Percentiles rank a stretch among this genome's conserved stretches.
These are phyloP conservation scores for Formica aserva DNA, from an alignment of 2,888 invertebrate species.

Conservation along the genomic window DNA sequence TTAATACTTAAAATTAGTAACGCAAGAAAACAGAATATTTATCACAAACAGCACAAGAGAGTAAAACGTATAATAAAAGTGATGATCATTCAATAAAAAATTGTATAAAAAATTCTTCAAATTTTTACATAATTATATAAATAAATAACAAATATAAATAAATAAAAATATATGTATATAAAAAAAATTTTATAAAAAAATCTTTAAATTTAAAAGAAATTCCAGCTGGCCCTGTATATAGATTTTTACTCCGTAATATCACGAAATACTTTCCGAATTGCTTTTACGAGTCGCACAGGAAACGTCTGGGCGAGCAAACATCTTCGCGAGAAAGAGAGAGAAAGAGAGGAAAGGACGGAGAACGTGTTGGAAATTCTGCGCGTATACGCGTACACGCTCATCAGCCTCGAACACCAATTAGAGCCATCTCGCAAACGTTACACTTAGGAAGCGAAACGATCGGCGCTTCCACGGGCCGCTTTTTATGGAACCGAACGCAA, in stretches of 20 bases:
- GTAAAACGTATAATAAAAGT: not conserved
- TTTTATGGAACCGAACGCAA: constrained; percentile 71
- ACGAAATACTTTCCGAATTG: constrained; percentile 15
- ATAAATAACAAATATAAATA: too few relatives aligned
- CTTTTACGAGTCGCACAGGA: constrained; percentile 45
- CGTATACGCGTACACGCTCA: constrained; percentile 68
- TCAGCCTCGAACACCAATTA: constrained; percentile 79
- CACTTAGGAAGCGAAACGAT: constrained; percentile 76
- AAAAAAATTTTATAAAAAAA: not conserved
- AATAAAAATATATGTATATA: too few relatives aligned
- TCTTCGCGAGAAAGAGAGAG: constrained; percentile 6
- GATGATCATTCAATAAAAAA: not conserved
- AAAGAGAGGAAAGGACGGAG: not conserved
- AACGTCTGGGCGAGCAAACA: constrained; percentile 13
- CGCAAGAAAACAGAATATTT: not conserved
- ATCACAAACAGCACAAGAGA: not conserved
- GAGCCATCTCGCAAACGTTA: constrained; percentile 78
- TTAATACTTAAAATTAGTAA: not conserved
- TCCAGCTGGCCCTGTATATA: not conserved
- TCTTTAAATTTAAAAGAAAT: constrained; percentile 7
- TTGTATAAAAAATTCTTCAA: not conserved
- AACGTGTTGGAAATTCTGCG: constrained; percentile 49
- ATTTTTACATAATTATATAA: constrained; percentile 21
- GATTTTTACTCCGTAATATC: not conserved
- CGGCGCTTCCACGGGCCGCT: constrained; percentile 74